phyloP scores from a whole-genome alignment of 2,113 vertebrate genomes.

The Terrapene triunguis region DNA sequence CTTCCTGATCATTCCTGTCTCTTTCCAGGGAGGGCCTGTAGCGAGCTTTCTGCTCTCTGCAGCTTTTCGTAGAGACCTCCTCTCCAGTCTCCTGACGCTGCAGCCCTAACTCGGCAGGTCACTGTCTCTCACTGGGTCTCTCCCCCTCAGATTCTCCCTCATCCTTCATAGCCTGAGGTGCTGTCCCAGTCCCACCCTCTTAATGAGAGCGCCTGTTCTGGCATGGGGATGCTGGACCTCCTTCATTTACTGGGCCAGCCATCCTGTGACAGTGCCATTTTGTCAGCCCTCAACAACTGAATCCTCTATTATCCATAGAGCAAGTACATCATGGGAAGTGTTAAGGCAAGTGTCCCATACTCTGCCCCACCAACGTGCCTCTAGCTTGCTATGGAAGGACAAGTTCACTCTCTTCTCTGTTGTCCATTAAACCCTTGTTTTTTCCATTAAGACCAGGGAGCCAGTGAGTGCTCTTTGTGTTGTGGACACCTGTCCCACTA shows the following conservation, averaged over 20 bases:
- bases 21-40: neutral
- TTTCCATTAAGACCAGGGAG: neutral
- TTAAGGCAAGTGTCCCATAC: neutral
- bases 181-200: neutral
- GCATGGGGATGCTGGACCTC: neutral
- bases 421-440: neutral
- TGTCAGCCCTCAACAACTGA: neutral
- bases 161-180: neutral
- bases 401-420: neutral
- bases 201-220: neutral
- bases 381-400: neutral
- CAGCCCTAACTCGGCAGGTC: neutral
- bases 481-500: neutral
- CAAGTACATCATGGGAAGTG: neutral
- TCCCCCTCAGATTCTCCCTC: neutral
- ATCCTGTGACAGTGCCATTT: neutral
- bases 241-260: neutral
- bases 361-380: neutral
- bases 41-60: neutral
- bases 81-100: neutral
- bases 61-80: neutral
- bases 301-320: neutral
- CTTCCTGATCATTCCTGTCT: neutral
- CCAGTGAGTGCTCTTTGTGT: neutral
- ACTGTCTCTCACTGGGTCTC: neutral